These are phyloP conservation scores for Tolypeutes matacus DNA, from an alignment of 2,797 vertebrate species.

Conservation along the genomic window DNA sequence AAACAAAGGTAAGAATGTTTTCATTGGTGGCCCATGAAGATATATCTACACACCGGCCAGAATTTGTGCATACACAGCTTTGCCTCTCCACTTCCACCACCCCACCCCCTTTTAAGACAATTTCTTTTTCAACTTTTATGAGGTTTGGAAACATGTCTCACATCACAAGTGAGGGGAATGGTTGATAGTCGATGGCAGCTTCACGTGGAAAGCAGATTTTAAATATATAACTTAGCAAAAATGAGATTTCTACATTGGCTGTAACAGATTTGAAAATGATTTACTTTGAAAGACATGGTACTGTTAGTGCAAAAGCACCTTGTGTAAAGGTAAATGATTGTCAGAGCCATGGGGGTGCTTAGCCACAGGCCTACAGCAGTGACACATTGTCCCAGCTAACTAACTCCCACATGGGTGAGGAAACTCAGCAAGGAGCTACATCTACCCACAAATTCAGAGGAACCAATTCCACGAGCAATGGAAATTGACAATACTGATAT, in stretches of 20 bases:
- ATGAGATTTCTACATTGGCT: neutral
- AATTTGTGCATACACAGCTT: neutral
- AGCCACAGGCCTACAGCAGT: neutral
- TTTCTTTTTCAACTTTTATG: neutral
- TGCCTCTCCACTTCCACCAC: neutral
- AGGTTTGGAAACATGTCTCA: neutral
- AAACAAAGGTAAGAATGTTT: neutral
- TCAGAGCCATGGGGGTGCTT: constrained; percentile 32
- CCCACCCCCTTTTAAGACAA: neutral
- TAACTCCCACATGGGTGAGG: neutral
- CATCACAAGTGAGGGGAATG: constrained; percentile 3
- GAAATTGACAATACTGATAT: constrained; percentile 1
- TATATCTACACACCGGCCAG: neutral
- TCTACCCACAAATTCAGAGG: neutral
- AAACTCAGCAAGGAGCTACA: neutral
- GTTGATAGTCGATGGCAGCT: neutral
- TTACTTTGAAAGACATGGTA: constrained; percentile 61
- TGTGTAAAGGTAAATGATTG: constrained; percentile 68
- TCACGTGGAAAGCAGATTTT: constrained; percentile 29
- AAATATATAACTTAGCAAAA: constrained; percentile 52
- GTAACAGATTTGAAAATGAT: constrained; percentile 70
- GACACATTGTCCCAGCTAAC: neutral
- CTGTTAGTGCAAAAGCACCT: constrained; percentile 29
- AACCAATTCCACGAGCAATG: constrained; percentile 1
- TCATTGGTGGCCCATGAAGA: neutral